Percentiles rank a stretch among this genome's conserved stretches.
phyloP scores from a whole-genome alignment of 2,113 vertebrate species.

The Deroptyus accipitrinus region DNA sequence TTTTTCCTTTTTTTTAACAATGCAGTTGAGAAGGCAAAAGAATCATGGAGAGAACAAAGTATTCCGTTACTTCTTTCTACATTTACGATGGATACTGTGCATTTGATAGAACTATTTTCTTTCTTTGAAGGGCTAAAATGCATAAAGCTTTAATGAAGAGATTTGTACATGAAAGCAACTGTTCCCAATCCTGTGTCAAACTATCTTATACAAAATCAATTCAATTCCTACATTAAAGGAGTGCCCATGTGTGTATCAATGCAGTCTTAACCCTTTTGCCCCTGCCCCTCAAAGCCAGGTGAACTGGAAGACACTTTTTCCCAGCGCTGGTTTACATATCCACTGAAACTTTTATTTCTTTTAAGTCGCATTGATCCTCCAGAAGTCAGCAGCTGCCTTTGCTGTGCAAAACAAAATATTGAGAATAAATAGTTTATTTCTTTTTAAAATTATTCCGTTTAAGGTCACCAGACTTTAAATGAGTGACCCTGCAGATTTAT shows the following conservation, averaged over 20 bases:
- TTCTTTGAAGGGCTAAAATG: slow-evolving; percentile 78
- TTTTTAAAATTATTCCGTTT: slow-evolving; percentile 83
- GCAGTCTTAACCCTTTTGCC: slow-evolving; percentile 65
- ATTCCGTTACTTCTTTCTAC: slow-evolving; percentile 74
- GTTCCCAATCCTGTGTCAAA: slow-evolving; percentile 77
- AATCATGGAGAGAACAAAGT: slow-evolving; percentile 71
- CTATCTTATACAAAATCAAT: slow-evolving; percentile 72
- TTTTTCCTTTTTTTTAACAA: slow-evolving; percentile 64
- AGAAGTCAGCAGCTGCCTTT: slow-evolving; percentile 94
- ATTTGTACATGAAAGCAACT: slow-evolving; percentile 80
- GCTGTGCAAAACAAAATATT: slow-evolving; percentile 98
- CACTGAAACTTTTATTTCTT: slow-evolving; percentile 62
- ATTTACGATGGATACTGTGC: slow-evolving; percentile 70
- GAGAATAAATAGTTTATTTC: slow-evolving; percentile 97
- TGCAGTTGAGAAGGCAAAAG: slow-evolving; percentile 78
- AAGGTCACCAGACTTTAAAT: slow-evolving; percentile 84
- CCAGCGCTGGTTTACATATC: slow-evolving; percentile 70
- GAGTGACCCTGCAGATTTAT: slow-evolving; percentile 85
- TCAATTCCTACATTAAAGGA: slow-evolving; percentile 70
- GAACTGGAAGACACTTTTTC: slow-evolving; percentile 77
- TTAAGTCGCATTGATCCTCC: slow-evolving; percentile 79
- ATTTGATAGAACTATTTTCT: slow-evolving; percentile 74
- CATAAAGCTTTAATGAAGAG: slow-evolving; percentile 78
- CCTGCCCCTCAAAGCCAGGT: slow-evolving; percentile 63
- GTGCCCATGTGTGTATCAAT: slow-evolving; percentile 70